Conservation (phyloP, 1,140 invertebrate genomes). For the Drosophila pseudoobscura region DNA sequence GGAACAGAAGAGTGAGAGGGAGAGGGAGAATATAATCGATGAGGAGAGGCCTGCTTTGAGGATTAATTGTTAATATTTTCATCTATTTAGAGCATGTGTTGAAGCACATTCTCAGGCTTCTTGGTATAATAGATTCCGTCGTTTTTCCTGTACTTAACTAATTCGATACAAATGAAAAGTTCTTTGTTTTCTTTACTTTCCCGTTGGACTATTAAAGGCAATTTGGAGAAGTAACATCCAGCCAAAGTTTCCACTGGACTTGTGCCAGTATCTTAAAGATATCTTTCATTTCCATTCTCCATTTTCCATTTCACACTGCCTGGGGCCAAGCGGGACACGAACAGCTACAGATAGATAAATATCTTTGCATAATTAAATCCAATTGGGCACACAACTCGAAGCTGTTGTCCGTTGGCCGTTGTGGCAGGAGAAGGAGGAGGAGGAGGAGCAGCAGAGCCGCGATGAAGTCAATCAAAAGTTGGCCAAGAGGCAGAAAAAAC, state of each 20-base stretch:
- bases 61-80: too few species aligned
- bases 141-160: too few species aligned
- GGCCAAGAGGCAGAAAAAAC: slow-evolving; percentile 18
- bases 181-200: too few species aligned
- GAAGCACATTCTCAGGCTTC: too few species aligned
- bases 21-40: too few species aligned
- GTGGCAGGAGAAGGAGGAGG: neutral
- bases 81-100: too few species aligned
- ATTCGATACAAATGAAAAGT: too few species aligned
- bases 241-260: slow-evolving; percentile 43
- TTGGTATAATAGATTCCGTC: too few species aligned
- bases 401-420: slow-evolving; percentile 55
- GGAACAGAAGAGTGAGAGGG: neutral
- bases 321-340: too few species aligned
- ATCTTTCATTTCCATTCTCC: neutral
- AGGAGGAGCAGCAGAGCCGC: slow-evolving; percentile 7
- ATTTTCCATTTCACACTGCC: neutral
- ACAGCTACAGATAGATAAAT: slow-evolving; percentile 26
- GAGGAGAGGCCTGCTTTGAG: too few species aligned
- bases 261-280: slow-evolving; percentile 23
- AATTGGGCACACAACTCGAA: slow-evolving; percentile 70
- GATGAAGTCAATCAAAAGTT: slow-evolving; percentile 69
- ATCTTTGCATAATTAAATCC: slow-evolving; percentile 74
- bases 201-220: slow-evolving; percentile 3
- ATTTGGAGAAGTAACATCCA: slow-evolving; percentile 19